Evolutionary conservation across 2,888 invertebrate genomes (phyloP).

Genomic region (Eupeodes luniger): DNA sequence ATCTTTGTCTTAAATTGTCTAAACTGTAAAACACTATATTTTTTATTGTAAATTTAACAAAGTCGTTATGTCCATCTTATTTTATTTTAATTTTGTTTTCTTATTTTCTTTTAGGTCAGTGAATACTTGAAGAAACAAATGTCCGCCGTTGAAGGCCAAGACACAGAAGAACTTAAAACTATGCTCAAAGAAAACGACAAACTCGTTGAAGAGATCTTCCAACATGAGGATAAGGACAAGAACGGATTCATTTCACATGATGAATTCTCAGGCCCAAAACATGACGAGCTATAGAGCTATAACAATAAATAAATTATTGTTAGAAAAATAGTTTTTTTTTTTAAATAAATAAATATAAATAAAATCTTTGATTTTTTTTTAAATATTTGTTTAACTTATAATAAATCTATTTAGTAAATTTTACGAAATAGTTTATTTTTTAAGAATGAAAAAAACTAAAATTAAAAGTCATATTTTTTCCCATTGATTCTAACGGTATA

Average conservation of each 20-base stretch:
- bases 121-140: slow-evolving; percentile 96
- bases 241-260: slow-evolving; percentile 98
- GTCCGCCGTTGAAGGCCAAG: slow-evolving; percentile 91
- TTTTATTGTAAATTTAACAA: not conserved
- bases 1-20: too few relatives aligned
- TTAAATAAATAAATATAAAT: slow-evolving; percentile 20
- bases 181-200: slow-evolving; percentile 96
- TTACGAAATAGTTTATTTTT: slow-evolving; percentile 37
- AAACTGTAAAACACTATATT: not conserved
- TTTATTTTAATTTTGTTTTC: slow-evolving; percentile 25
- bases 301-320: not conserved
- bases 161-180: slow-evolving; percentile 91
- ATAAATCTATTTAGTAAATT: slow-evolving; percentile 38
- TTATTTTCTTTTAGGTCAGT: slow-evolving; percentile 88
- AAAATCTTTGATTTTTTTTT: slow-evolving; percentile 55
- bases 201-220: slow-evolving; percentile 97
- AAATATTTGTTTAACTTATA: slow-evolving; percentile 32
- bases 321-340: slow-evolving; percentile 60
- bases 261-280: slow-evolving; percentile 98
- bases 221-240: slow-evolving; percentile 98
- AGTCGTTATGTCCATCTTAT: not conserved
- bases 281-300: slow-evolving; percentile 93
- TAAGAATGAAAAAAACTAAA: slow-evolving; percentile 28
- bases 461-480: slow-evolving; percentile 52
- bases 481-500: slow-evolving; percentile 58